Base-by-base conservation (phyloP, 2,888 invertebrate species). In the Mythimna albipuncta region DNA sequence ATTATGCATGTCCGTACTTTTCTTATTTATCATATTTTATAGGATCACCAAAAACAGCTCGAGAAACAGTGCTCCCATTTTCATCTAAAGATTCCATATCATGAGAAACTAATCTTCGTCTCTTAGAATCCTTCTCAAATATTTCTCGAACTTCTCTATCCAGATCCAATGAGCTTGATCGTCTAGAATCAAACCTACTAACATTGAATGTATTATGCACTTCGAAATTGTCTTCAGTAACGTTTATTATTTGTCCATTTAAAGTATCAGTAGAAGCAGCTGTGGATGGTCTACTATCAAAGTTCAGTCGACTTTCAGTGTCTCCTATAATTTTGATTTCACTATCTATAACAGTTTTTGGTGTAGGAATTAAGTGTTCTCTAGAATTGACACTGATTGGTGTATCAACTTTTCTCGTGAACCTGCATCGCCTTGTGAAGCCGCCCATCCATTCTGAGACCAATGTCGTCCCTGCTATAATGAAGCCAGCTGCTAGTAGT, bases 391-490 rank as follows among this genome's bases (percentile, higher is more conserved):
- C 77, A 70, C 84, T 89, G 7, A 85, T 77, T 44, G 85, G 85
- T 38, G 80, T 75, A 13, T 87, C 83, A 61, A 84, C 85, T 65
- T 86, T 91, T 62, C 82, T 90, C 19, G 72, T 87, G 58, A 91
- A 91, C 78, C 94, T 92, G 83, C 97, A 97, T 85, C 96, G 96
- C 85, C 96, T 97, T 0, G 97, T 95, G 76, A 97, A 97, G 3
- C 98, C 98, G 32, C 98, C 97, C 87, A 98, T 97, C 94, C 97
- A 97, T 94, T 98, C 98, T 0, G 97, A 97, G 19, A 97, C 84
- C 13, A 98, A 92, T 6, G 97, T 97, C 5, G 97, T 93, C 0
- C 96, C 96, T 6, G 97, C 98, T 41, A 97, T 88, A 0, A 97
- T 88, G 88, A 98, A 97, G 0, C 98, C 98, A 58, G 97, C 97